Conservation (phyloP, 2,888 invertebrate genomes). For the Eledona agricola region DNA sequence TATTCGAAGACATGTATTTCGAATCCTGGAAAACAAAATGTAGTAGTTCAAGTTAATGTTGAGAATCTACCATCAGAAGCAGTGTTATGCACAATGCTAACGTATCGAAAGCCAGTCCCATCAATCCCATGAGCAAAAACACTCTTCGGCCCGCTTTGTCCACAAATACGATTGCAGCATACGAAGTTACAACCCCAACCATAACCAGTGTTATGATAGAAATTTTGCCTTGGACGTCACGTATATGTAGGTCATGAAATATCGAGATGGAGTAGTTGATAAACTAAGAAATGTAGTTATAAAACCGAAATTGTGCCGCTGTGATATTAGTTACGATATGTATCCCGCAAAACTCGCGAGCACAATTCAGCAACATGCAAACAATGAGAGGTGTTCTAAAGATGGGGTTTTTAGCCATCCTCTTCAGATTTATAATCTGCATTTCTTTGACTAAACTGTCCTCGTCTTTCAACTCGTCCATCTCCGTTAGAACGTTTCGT, state of each 20-base stretch:
- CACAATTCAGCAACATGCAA: background rate
- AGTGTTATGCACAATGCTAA: background rate
- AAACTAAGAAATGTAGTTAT: too few species aligned
- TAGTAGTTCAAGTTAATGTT: background rate
- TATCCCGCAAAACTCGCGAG: background rate
- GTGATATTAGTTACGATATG: too few species aligned
- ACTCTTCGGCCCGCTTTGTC: too few species aligned
- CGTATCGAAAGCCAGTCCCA: background rate
- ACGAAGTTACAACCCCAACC: too few species aligned
- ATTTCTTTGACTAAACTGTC: conserved; percentile 1
- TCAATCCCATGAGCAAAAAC: too few species aligned
- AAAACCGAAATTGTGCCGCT: too few species aligned
- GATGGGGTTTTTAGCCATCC: background rate
- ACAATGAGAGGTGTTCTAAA: background rate
- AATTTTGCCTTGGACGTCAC: too few species aligned
- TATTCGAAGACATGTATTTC: conserved; percentile 3
- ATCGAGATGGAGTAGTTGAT: too few species aligned
- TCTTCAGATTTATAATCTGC: background rate
- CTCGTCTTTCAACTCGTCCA: conserved; percentile 1
- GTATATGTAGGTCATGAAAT: too few species aligned
- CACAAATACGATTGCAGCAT: too few species aligned
- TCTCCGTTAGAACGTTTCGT: background rate
- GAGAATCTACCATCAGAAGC: background rate
- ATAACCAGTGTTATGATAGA: too few species aligned
- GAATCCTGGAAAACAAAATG: background rate